Evolutionary conservation across 2,797 vertebrate genomes (phyloP).

Genomic region (Syndactyla subalaris): DNA sequence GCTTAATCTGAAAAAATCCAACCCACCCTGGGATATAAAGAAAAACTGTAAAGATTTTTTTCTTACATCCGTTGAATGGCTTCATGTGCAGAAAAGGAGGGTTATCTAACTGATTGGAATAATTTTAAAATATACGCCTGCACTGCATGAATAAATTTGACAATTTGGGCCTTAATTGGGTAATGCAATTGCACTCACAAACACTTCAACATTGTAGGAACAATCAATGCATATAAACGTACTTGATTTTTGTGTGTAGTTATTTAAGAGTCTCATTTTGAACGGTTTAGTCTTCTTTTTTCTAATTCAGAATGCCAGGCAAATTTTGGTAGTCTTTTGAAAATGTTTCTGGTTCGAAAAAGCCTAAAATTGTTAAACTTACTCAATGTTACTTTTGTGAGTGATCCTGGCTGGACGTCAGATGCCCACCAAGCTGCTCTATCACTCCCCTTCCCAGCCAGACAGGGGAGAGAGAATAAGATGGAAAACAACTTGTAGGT

Average conservation of each 20-base stretch:
- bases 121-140: slow-evolving; percentile 13
- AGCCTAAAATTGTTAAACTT: not conserved
- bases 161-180: slow-evolving; percentile 10
- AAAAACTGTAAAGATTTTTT: not conserved
- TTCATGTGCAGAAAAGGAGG: not conserved
- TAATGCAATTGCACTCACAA: slow-evolving; percentile 22
- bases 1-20: not conserved
- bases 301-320: not conserved
- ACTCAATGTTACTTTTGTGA: not conserved
- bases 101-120: slow-evolving; percentile 25
- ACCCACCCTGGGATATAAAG: not conserved
- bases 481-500: not conserved
- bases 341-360: not conserved
- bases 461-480: not conserved
- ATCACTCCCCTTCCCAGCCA: not conserved
- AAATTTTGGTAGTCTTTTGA: not conserved
- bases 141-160: slow-evolving; percentile 16
- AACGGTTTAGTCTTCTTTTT: not conserved
- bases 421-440: not conserved
- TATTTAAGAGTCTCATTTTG: slow-evolving; percentile 39
- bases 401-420: not conserved
- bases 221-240: slow-evolving; percentile 23
- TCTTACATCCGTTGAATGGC: not conserved
- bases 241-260: slow-evolving; percentile 1
- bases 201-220: slow-evolving; percentile 11